These are phyloP conservation scores for Pinctada fucata DNA, from an alignment of 2,888 invertebrate species.

Conservation along the genomic window DNA sequence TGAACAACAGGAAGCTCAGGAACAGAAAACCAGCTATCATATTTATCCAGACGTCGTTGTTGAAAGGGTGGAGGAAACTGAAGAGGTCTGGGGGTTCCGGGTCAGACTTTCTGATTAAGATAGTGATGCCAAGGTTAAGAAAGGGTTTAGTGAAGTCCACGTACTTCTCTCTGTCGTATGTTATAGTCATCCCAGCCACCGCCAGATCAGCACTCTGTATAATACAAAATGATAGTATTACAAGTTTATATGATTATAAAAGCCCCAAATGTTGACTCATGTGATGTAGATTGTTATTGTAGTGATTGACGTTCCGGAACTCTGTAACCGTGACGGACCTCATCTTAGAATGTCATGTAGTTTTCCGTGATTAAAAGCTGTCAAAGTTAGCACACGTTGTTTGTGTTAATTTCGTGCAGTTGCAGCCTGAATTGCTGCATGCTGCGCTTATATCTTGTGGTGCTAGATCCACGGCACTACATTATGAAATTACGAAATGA, in stretches of 20 bases:
- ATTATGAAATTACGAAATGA: too few species aligned
- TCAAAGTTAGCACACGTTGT: too few species aligned
- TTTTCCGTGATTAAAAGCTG: too few species aligned
- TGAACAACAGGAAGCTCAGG: conserved; percentile 95
- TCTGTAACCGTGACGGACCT: too few species aligned
- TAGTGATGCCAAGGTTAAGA: conserved; percentile 97
- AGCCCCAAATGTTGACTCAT: too few species aligned
- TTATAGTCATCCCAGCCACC: conserved; percentile 98
- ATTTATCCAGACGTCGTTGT: conserved; percentile 94
- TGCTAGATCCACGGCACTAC: too few species aligned
- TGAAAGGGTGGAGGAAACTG: conserved; percentile 97
- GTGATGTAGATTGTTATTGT: too few species aligned
- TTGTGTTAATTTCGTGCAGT: too few species aligned
- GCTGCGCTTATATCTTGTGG: too few species aligned
- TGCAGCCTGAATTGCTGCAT: too few species aligned
- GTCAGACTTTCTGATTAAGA: conserved; percentile 94
- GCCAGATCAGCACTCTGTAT: conserved; percentile 97
- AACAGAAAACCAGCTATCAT: conserved; percentile 95
- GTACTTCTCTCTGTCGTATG: conserved; percentile 94
- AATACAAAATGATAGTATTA: neutral
- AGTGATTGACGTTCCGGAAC: too few species aligned
- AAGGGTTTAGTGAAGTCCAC: conserved; percentile 99
- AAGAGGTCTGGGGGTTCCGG: conserved; percentile 87
- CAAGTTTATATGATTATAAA: conserved; percentile 80
- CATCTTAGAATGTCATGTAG: too few species aligned